These are phyloP conservation scores for Pheosia tremula DNA, from an alignment of 2,888 invertebrate species.

Conservation along the genomic window DNA sequence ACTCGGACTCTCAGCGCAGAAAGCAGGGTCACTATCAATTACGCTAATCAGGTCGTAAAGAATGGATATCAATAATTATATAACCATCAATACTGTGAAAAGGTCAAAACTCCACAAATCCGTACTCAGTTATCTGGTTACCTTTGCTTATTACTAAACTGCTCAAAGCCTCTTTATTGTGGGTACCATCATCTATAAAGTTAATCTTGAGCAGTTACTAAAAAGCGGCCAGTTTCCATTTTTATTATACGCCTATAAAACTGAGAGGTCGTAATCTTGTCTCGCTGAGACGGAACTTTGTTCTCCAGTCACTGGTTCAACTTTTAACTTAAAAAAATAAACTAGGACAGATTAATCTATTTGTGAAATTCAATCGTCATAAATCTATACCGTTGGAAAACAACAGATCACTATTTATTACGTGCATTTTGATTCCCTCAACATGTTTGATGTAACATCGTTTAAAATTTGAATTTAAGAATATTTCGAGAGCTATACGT, in stretches of 20 bases:
- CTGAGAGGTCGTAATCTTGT: slow-evolving; percentile 68
- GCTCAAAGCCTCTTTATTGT: slow-evolving; percentile 58
- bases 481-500: slow-evolving; percentile 1
- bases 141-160: slow-evolving; percentile 31
- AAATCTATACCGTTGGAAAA: slow-evolving; percentile 53
- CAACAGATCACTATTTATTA: slow-evolving; percentile 19
- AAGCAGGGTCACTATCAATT: too few species aligned
- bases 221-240: slow-evolving; percentile 67
- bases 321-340: slow-evolving; percentile 51
- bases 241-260: slow-evolving; percentile 73
- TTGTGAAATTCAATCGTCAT: slow-evolving; percentile 62
- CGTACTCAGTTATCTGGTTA: background rate
- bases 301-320: slow-evolving; percentile 46
- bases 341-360: slow-evolving; percentile 63
- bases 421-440: background rate
- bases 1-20: too few species aligned
- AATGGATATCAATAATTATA: background rate
- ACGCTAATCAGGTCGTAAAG: background rate
- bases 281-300: slow-evolving; percentile 44
- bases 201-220: slow-evolving; percentile 62
- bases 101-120: background rate
- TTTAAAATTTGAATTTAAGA: background rate
- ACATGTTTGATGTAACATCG: background rate
- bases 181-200: slow-evolving; percentile 57
- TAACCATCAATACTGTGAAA: background rate